Evolutionary conservation across 2,888 invertebrate genomes (phyloP).

Genomic region (Cremastobaeus sp.): DNA sequence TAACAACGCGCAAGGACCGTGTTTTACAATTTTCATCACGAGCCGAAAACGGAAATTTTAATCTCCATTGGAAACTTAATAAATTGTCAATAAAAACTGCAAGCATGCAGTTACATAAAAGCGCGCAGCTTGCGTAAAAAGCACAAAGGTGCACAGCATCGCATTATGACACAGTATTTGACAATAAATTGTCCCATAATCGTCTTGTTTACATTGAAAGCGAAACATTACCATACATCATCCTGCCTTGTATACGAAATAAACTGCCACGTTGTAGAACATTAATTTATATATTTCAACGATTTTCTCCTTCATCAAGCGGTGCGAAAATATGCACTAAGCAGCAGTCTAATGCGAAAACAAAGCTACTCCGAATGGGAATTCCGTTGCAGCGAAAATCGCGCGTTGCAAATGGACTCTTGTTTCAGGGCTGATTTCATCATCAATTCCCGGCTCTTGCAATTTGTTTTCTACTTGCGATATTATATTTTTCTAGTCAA

Average conservation of each 20-base stretch:
- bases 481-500: conserved; percentile 35
- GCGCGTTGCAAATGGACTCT: neutral
- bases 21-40: too few species aligned
- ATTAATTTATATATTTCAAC: conserved; percentile 36
- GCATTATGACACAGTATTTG: conserved; percentile 44
- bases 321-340: too few species aligned
- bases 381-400: too few species aligned
- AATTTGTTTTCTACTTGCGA: conserved; percentile 33
- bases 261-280: conserved; percentile 7
- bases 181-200: conserved; percentile 54
- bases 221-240: conserved; percentile 51
- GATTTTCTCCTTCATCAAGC: too few species aligned
- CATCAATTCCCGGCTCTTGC: too few species aligned
- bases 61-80: too few species aligned
- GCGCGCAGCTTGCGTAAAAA: conserved; percentile 2
- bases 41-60: too few species aligned
- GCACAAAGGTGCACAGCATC: conserved; percentile 31
- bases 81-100: conserved; percentile 24
- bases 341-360: too few species aligned
- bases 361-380: too few species aligned
- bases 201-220: conserved; percentile 54
- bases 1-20: too few species aligned
- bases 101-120: conserved; percentile 18
- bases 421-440: too few species aligned
- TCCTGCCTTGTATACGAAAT: conserved; percentile 25